Conservation (phyloP, 1,140 invertebrate genomes). For the Pomacea maculata region DNA sequence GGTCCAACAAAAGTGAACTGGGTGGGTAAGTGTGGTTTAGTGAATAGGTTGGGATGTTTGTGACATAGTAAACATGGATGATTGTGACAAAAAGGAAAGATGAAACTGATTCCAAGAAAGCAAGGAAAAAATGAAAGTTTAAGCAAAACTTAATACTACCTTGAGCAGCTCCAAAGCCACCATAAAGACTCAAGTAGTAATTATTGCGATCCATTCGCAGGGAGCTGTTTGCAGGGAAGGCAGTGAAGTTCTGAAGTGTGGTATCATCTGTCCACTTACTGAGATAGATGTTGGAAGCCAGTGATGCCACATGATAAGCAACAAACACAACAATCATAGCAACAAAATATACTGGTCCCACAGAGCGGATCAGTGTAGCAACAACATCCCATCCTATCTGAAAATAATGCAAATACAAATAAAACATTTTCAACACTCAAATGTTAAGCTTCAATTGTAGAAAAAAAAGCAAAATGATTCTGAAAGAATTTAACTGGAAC, state of each 20-base stretch:
- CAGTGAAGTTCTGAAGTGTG: constrained; percentile 33
- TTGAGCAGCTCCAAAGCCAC: constrained; percentile 49
- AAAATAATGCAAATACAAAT: background rate
- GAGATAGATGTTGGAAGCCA: constrained; percentile 45
- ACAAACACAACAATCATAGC: constrained; percentile 34
- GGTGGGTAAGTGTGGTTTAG: too few relatives aligned
- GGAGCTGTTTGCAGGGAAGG: constrained; percentile 31
- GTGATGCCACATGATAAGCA: constrained; percentile 30
- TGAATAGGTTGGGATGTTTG: too few relatives aligned
- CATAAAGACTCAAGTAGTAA: constrained; percentile 48
- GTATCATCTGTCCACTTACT: constrained; percentile 51
- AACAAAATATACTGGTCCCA: constrained; percentile 29
- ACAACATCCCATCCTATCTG: constrained; percentile 44
- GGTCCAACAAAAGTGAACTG: too few relatives aligned
- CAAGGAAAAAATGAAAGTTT: too few relatives aligned
- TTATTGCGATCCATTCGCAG: constrained; percentile 44
- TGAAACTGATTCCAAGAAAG: too few relatives aligned
- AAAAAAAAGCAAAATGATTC: background rate
- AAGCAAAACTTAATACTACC: constrained; percentile 26
- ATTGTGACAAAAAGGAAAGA: too few relatives aligned
- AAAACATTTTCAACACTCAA: background rate
- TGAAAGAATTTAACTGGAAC: too few relatives aligned
- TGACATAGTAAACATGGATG: too few relatives aligned
- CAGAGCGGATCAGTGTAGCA: constrained; percentile 36
- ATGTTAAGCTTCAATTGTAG: background rate